Evolutionary conservation across 2,113 vertebrate genomes (phyloP), one percentile per base, ranked within the genome.

Genomic region (Phocoena sinus): DNA sequence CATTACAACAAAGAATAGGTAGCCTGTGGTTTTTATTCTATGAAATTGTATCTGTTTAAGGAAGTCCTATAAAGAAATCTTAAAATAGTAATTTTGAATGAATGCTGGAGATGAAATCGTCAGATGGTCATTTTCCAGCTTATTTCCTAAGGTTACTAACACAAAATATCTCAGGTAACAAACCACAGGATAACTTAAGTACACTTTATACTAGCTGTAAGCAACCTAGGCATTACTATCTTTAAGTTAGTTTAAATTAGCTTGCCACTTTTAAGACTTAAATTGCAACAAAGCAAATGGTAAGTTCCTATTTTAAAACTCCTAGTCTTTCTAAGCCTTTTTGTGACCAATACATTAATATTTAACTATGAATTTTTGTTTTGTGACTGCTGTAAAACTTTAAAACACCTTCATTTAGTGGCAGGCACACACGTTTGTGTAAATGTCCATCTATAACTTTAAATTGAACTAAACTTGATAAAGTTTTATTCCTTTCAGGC

Each of bases 401-500:
- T 84, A 63, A 96, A 85, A 91, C 71, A 93, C 12, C 26, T 73
- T 47, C 36, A 14, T 70, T 94, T 58, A 8, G 17, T 89, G 85
- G 28, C 38, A 89, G 79, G 12, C 33, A 31, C 23, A 53, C 18
- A 70, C 36, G 15, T 81, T 88, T 47, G 11, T 91, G 77, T 95
- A 62, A 87, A 76, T 86, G 91, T 86, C 73, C 50, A 91, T n/a
- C 90, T 98, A 9, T 53, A 84, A 84, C 70, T 36, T 53, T 71
- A 88, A 91, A 77, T 1, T 33, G 10, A 84, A 89, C 67, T 90
- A 67, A 96, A 71, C 31, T 28, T 76, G 26, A 82, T 77, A 60
- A 38, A 28, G 91, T 79, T 96, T 67, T 92, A 5, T 92, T 58
- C 71, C 85, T 97, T 97, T 77, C 80, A 99, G 99, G 99, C 96